These are phyloP conservation scores for Drosophila lutescens DNA, from an alignment of 2,888 invertebrate species.

Conservation along the genomic window DNA sequence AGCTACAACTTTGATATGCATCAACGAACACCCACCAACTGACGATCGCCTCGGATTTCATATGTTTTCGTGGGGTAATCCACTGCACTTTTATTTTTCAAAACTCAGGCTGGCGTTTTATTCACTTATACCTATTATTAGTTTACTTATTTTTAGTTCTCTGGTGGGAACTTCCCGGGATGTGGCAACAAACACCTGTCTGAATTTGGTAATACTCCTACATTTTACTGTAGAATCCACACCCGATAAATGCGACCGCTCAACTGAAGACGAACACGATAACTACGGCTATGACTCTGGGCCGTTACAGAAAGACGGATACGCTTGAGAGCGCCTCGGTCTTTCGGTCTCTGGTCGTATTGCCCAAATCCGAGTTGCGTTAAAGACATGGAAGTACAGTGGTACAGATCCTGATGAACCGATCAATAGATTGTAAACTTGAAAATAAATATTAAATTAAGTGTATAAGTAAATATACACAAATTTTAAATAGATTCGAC, in stretches of 20 bases:
- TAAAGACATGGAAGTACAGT: constrained; percentile 43
- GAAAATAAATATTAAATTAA: too few species aligned
- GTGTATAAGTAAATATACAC: too few species aligned
- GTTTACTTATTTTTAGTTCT: background rate
- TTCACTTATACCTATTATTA: background rate
- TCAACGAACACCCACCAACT: constrained; percentile 53
- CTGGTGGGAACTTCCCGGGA: background rate
- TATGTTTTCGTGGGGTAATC: constrained; percentile 19
- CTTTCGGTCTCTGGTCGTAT: constrained; percentile 41
- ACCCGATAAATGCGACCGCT: constrained; percentile 62
- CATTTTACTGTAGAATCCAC: constrained; percentile 34
- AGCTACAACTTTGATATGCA: constrained; percentile 69
- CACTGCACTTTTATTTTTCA: constrained; percentile 9
- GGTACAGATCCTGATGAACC: background rate
- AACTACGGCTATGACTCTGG: constrained; percentile 47
- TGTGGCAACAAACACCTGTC: constrained; percentile 23
- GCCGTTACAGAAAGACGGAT: constrained; percentile 74
- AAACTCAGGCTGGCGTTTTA: background rate
- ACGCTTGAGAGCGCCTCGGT: constrained; percentile 75
- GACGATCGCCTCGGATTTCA: constrained; percentile 34
- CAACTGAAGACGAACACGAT: constrained; percentile 68
- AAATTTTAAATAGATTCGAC: too few species aligned
- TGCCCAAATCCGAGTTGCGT: constrained; percentile 45
- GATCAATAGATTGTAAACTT: background rate
- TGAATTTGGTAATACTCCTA: constrained; percentile 11